A percentile compares a stretch with the other conserved stretches of the same genome.
Evolutionary conservation across 2,888 invertebrate genomes (phyloP).

Genomic region (Platypus cylindrus): DNA sequence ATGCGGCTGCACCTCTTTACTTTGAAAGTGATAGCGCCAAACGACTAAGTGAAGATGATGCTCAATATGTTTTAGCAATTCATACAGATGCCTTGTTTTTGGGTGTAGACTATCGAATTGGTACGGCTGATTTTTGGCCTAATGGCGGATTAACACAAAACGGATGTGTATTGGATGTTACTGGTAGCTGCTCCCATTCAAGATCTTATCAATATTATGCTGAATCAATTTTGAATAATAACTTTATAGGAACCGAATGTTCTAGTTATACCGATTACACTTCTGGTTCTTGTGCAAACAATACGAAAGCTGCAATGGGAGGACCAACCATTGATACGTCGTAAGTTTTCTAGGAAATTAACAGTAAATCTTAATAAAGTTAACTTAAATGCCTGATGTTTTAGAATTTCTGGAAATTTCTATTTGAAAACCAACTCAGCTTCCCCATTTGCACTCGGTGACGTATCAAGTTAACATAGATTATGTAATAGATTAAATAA

Average conservation of each 20-base stretch:
- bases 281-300: conserved; percentile 10
- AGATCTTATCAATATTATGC: conserved; percentile 34
- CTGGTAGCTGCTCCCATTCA: conserved; percentile 33
- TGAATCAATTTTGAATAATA: conserved; percentile 30
- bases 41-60: conserved; percentile 10
- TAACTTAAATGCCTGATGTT: conserved; percentile 6
- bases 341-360: too few species aligned
- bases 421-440: conserved; percentile 47
- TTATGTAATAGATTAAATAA: too few species aligned
- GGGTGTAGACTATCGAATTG: conserved; percentile 8
- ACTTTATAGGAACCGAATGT: conserved; percentile 16
- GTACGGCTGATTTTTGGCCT: conserved; percentile 12
- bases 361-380: conserved; percentile 3
- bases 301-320: conserved; percentile 15
- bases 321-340: conserved; percentile 11
- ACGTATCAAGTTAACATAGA: too few species aligned
- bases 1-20: conserved; percentile 13
- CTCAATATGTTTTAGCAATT: conserved; percentile 10
- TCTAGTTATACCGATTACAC: conserved; percentile 10
- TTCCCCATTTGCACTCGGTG: conserved; percentile 34
- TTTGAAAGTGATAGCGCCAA: conserved; percentile 3
- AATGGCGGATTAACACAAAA: conserved; percentile 15
- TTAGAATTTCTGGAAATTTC: conserved; percentile 42
- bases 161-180: conserved; percentile 19
- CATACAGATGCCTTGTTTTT: conserved; percentile 9